Evolutionary conservation across 2,797 vertebrate species (phyloP).

Genomic region (Mormyrops boulengeri): DNA sequence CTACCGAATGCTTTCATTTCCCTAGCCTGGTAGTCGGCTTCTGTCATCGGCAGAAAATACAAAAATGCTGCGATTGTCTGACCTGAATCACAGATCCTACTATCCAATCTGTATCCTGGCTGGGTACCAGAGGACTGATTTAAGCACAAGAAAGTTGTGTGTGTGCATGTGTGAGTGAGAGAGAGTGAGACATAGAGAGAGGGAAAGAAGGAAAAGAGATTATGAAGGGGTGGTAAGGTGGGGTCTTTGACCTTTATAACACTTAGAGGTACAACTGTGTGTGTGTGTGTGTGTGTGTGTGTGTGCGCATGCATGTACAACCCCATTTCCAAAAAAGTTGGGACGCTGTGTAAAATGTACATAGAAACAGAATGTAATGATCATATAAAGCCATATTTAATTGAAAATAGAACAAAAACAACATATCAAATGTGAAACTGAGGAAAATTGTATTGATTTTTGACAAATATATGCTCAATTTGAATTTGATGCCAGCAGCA

Average conservation of each 20-base stretch:
- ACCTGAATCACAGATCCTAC: neutral
- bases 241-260: neutral
- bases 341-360: too few species aligned
- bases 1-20: neutral
- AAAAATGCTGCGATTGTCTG: neutral
- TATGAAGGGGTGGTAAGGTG: neutral
- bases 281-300: neutral
- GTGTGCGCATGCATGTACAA: neutral
- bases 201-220: neutral
- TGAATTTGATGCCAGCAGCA: neutral
- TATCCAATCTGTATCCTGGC: neutral
- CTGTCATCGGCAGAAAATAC: neutral
- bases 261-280: neutral
- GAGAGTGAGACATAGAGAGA: neutral
- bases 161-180: neutral
- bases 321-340: neutral
- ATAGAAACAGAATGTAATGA: too few species aligned
- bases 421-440: neutral
- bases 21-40: neutral
- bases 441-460: neutral
- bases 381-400: too few species aligned
- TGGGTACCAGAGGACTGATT: neutral
- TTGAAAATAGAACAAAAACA: neutral
- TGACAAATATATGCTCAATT: neutral
- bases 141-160: neutral